Conservation (phyloP, 2,888 invertebrate genomes). For the Orthosia cruda region DNA sequence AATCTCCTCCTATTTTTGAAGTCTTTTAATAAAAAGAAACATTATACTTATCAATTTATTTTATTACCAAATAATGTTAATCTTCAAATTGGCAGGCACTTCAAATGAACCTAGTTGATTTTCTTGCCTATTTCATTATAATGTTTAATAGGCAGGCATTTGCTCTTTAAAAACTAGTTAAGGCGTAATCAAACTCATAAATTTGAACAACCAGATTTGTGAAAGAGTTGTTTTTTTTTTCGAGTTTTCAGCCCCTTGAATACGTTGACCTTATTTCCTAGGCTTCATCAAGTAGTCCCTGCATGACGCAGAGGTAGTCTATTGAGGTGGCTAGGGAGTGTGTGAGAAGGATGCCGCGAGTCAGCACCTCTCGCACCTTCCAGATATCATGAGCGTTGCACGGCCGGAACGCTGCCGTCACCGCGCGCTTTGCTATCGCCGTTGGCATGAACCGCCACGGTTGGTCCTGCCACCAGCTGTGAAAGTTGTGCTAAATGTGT, state of each 20-base stretch:
- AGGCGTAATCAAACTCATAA: constrained; percentile 10
- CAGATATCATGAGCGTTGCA: constrained; percentile 77
- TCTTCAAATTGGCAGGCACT: neutral
- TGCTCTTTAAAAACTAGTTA: neutral
- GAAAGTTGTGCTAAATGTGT: constrained; percentile 39
- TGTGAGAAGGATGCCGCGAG: constrained; percentile 84
- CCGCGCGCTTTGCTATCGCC: constrained; percentile 77
- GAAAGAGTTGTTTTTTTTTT: neutral
- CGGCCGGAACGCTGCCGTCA: constrained; percentile 74
- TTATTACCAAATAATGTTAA: constrained; percentile 29
- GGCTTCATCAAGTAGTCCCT: constrained; percentile 86
- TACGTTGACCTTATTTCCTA: constrained; percentile 50
- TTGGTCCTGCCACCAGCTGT: constrained; percentile 84
- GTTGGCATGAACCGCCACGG: constrained; percentile 83
- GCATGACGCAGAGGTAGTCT: constrained; percentile 90
- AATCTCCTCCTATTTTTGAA: too few relatives aligned
- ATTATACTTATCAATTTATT: constrained; percentile 6
- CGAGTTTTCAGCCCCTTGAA: neutral
- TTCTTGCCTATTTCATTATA: constrained; percentile 35
- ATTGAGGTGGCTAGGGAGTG: constrained; percentile 89
- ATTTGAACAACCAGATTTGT: neutral
- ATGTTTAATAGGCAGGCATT: constrained; percentile 35
- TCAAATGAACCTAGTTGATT: neutral
- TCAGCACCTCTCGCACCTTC: constrained; percentile 88
- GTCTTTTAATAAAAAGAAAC: too few relatives aligned